Conservation (phyloP, 2,888 invertebrate species). For the Theristus sp. region DNA sequence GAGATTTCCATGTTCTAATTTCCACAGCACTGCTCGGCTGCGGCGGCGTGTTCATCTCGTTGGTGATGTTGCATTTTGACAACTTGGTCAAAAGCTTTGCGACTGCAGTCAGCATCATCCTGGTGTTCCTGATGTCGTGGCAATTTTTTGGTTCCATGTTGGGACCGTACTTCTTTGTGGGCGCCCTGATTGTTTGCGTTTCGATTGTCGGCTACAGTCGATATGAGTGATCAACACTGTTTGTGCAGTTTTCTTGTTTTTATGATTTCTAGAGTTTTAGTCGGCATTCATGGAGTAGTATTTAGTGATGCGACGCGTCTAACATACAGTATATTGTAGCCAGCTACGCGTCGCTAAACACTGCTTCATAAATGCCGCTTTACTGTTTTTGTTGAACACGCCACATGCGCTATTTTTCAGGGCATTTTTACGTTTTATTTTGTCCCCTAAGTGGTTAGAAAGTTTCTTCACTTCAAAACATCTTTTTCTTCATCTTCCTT, state of each 20-base stretch:
- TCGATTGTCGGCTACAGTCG: constrained; percentile 28
- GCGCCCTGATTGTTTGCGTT: constrained; percentile 20
- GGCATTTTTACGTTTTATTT: no score
- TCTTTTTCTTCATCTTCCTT: no score
- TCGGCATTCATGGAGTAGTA: no score
- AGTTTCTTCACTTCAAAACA: no score
- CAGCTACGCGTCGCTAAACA: neutral
- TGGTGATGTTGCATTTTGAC: constrained; percentile 29
- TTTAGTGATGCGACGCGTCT: no score
- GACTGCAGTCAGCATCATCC: constrained; percentile 26
- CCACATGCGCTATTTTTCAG: no score
- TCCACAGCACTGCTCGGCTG: constrained; percentile 18
- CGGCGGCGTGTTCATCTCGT: constrained; percentile 28
- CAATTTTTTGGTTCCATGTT: constrained; percentile 18
- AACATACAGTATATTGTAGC: neutral
- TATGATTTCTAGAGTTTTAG: no score
- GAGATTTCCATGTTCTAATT: neutral
- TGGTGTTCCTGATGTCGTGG: constrained; percentile 19
- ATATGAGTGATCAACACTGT: constrained; percentile 18
- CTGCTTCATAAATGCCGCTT: no score
- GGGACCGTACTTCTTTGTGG: constrained; percentile 23
- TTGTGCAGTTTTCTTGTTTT: no score
- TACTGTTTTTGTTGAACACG: no score
- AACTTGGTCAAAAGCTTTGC: constrained; percentile 29
- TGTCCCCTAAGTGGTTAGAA: no score